Percentiles rank a stretch among this genome's conserved stretches.
These are phyloP conservation scores for Hydrolagus colliei DNA, from an alignment of 2,797 vertebrate species.

Conservation along the genomic window DNA sequence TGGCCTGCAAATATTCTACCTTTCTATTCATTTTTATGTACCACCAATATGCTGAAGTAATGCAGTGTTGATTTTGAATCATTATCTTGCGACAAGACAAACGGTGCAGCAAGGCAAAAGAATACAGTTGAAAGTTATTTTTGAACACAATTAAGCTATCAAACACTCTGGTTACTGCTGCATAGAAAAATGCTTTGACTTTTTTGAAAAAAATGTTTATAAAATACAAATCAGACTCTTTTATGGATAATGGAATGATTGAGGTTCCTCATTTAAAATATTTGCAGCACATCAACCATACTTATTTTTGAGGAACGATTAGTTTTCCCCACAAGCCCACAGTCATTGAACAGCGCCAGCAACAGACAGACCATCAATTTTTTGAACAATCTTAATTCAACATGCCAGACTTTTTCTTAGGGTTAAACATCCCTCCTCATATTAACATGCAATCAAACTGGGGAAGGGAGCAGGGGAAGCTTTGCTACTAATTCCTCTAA, in stretches of 20 bases:
- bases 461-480: neutral
- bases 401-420: neutral
- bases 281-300: neutral
- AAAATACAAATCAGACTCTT: neutral
- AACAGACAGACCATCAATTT: neutral
- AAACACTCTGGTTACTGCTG: neutral
- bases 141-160: neutral
- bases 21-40: too few species aligned
- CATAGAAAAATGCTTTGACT: neutral
- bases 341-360: neutral
- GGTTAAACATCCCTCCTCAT: neutral
- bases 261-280: neutral
- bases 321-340: constrained; percentile 11
- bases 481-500: neutral
- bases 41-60: too few species aligned
- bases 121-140: neutral
- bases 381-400: neutral
- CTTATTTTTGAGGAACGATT: constrained; percentile 6
- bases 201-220: neutral
- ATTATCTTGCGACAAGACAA: too few species aligned
- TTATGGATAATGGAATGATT: neutral
- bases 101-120: too few species aligned
- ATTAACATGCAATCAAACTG: neutral
- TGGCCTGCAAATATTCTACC: too few species aligned
- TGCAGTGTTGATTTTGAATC: too few species aligned